A percentile compares a stretch with the other conserved stretches of the same genome.
Evolutionary conservation across 2,888 invertebrate species (phyloP).

Genomic region (Philhelius pedissequus): DNA sequence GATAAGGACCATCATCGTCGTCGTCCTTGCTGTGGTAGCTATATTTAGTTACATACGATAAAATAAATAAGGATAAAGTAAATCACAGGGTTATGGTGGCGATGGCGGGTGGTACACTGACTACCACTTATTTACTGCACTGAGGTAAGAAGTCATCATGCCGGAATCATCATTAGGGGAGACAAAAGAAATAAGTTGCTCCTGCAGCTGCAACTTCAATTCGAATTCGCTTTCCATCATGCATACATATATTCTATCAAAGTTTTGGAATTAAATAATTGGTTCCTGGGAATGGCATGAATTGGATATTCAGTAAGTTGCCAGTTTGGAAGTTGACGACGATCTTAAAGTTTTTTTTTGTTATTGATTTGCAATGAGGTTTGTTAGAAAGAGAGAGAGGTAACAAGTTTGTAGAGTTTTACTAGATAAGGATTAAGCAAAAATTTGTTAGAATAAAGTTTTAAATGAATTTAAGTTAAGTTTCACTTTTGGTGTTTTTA

Average conservation of each 20-base stretch:
- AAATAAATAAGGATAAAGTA: not conserved
- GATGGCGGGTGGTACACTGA: conserved; percentile 18
- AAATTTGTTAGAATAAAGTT: conserved; percentile 57
- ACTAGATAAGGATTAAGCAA: conserved; percentile 42
- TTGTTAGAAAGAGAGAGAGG: not conserved
- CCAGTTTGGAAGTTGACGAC: conserved; percentile 26
- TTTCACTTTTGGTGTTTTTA: conserved; percentile 23
- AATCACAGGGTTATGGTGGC: not conserved
- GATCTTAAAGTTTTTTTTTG: conserved; percentile 29
- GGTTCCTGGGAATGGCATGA: conserved; percentile 24
- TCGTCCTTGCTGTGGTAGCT: not conserved
- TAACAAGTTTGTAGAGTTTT: too few relatives aligned
- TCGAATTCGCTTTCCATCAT: not conserved
- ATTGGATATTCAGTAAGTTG: not conserved
- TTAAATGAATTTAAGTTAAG: conserved; percentile 55
- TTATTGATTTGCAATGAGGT: conserved; percentile 44
- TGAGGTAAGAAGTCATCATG: conserved; percentile 60
- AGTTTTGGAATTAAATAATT: conserved; percentile 63
- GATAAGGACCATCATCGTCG: conserved; percentile 33
- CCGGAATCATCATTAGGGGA: conserved; percentile 54
- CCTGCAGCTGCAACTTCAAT: not conserved
- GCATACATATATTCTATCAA: not conserved
- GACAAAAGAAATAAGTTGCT: conserved; percentile 52
- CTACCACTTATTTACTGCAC: conserved; percentile 56
- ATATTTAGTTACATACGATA: too few relatives aligned